Evolutionary conservation across 2,113 vertebrate genomes (phyloP), one percentile per base, ranked within the genome.

Genomic region (Lophotis ruficrista): DNA sequence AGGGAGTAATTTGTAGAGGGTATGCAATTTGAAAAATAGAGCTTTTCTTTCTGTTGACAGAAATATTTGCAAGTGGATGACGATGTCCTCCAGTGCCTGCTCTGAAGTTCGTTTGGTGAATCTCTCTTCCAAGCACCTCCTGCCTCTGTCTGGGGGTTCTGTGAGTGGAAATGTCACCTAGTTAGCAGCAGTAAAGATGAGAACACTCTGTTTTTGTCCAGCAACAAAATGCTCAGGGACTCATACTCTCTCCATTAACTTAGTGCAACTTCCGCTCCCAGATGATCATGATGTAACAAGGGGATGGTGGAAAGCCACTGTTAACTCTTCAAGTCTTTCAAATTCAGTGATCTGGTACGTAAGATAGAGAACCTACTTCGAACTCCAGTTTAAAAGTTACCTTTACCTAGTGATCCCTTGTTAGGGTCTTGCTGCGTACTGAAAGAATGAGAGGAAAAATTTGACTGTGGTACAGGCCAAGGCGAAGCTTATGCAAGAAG

Each of bases 1-100:
- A 91, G 73, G 77, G 61, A 89, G 58, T 87, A 90, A 96, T 94
- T 89, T 91, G 83, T 76, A 73, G 90, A 92, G 69, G n/a, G 33
- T 45, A 70, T 50, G 47, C 6, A 1, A 54, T 85, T 85, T 84
- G 81, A 89, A 90, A 93, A 96, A 85, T 38, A 57, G 58, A 87
- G 77, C 65, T 89, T 87, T 91, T 69, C 48, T 75, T 94, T 91
- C 66, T 73, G 31, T 68, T 89, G 77, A 93, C 90, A 92, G 86
- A 82, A 93, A 50, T 91, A 84, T 79, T 84, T 92, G 37, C 77
- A 82, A 92, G 45, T 69, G 57, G 76, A 53, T 83, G 83, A 60
- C 1, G 7, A 69, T 87, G 73, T 96, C 80, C 69, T 94, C 61
- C 69, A 71, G 37, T 84, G 61, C 76, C 66, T 91, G 12, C 22